Conservation (phyloP, 2,797 vertebrate genomes). For the Sebastes nivosus region DNA sequence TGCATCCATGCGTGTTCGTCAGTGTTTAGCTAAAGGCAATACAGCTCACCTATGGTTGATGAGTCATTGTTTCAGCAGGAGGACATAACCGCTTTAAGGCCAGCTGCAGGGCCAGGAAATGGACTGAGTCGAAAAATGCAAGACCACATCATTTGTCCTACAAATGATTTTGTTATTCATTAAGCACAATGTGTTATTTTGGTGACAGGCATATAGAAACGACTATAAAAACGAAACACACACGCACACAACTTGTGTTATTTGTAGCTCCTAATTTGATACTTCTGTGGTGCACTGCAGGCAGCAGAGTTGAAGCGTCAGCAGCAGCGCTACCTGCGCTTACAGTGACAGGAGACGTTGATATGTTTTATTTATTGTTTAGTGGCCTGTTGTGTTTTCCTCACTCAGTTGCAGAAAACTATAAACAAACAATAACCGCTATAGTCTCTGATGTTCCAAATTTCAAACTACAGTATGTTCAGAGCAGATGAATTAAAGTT, state of each 20-base stretch:
- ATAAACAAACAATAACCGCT: not conserved
- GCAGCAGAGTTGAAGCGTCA: slow-evolving; percentile 44
- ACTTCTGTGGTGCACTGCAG: slow-evolving; percentile 38
- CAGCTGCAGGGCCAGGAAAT: slow-evolving; percentile 32
- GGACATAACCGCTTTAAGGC: slow-evolving; percentile 26
- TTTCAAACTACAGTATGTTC: not conserved
- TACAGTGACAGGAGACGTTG: slow-evolving; percentile 31
- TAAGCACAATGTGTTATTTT: not conserved
- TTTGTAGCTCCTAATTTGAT: slow-evolving; percentile 45
- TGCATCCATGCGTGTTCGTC: slow-evolving; percentile 1
- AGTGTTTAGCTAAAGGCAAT: slow-evolving; percentile 32
- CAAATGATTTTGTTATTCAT: slow-evolving; percentile 1
- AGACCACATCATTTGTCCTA: slow-evolving; percentile 5
- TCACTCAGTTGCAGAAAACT: not conserved
- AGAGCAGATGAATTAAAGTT: not conserved
- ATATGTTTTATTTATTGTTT: slow-evolving; percentile 48
- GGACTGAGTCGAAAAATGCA: not conserved
- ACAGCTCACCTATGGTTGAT: slow-evolving; percentile 41
- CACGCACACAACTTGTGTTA: slow-evolving; percentile 2
- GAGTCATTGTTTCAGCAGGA: slow-evolving; percentile 38
- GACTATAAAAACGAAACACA: not conserved
- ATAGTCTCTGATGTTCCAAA: not conserved
- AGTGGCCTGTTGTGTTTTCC: slow-evolving; percentile 1
- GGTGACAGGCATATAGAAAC: not conserved
- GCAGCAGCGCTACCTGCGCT: slow-evolving; percentile 26